Conservation (phyloP, 2,113 vertebrate genomes). For the Burhinus oedicnemus region DNA sequence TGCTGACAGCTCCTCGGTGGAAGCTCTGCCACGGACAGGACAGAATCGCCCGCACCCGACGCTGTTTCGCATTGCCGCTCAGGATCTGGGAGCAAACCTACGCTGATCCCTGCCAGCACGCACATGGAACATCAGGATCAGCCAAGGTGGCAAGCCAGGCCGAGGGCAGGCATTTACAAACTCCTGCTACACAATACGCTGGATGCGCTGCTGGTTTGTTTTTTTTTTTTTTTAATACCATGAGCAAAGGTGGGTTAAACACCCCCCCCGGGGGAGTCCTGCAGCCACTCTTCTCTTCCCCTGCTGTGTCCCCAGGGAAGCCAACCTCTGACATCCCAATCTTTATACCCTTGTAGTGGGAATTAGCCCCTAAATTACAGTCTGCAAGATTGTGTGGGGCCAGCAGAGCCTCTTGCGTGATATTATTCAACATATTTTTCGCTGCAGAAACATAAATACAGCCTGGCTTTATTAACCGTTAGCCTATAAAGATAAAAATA, state of each 20-base stretch:
- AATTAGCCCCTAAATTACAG: not conserved
- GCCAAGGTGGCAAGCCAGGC: not conserved
- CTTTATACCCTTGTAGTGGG: not conserved
- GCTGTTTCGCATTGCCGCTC: accelerated
- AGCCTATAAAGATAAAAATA: not conserved
- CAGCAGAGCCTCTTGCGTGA: not conserved
- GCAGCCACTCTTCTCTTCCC: not conserved
- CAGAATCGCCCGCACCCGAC: not conserved
- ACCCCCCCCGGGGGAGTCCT: not conserved
- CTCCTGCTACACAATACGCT: not conserved
- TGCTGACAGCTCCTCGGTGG: not conserved
- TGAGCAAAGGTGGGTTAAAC: not conserved
- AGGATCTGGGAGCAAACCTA: not conserved
- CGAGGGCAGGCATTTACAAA: not conserved
- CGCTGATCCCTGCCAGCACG: accelerated
- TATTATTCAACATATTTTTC: not conserved
- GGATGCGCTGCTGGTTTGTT: no score
- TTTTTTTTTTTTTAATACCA: not conserved
- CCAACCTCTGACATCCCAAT: not conserved
- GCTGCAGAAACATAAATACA: not conserved
- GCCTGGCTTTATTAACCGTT: not conserved
- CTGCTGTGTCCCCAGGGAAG: not conserved
- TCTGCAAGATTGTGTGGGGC: not conserved
- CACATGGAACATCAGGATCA: not conserved
- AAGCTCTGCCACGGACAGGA: not conserved